Percentiles rank a stretch among this genome's conserved stretches.
These are phyloP conservation scores for Cherax destructor DNA, from an alignment of 1,140 invertebrate species.

Conservation along the genomic window DNA sequence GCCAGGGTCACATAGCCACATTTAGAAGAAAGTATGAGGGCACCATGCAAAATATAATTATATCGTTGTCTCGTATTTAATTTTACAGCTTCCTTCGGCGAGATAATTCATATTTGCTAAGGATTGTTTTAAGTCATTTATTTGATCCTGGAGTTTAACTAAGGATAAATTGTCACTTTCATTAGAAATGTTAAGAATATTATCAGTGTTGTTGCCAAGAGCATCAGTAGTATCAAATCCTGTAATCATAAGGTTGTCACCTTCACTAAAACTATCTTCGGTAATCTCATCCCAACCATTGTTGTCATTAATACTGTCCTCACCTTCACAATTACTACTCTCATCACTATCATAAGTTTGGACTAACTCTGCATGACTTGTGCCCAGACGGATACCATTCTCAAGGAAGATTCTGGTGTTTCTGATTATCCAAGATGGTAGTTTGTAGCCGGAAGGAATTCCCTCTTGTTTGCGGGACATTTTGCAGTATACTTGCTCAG, in stretches of 20 bases:
- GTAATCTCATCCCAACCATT: too few species aligned
- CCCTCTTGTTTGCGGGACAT: background rate
- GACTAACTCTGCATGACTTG: background rate
- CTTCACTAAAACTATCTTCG: too few species aligned
- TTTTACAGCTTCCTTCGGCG: background rate
- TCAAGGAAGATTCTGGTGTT: conserved; percentile 21
- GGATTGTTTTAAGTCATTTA: background rate
- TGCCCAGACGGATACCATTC: background rate
- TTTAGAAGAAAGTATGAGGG: too few species aligned
- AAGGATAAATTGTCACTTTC: background rate
- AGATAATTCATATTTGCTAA: background rate
- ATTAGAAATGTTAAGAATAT: background rate
- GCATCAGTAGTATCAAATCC: background rate
- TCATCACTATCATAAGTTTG: background rate
- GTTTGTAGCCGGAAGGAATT: background rate
- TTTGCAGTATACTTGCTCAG: background rate
- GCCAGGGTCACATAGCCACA: too few species aligned
- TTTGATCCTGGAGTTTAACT: background rate
- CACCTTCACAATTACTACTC: background rate
- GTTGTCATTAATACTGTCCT: background rate
- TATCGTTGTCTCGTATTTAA: background rate
- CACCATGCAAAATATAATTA: background rate
- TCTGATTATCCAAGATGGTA: conserved; percentile 13
- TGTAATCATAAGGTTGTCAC: too few species aligned
- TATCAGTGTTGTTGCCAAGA: background rate